Conservation (phyloP, 2,113 vertebrate species). For the Scalopus aquaticus region DNA sequence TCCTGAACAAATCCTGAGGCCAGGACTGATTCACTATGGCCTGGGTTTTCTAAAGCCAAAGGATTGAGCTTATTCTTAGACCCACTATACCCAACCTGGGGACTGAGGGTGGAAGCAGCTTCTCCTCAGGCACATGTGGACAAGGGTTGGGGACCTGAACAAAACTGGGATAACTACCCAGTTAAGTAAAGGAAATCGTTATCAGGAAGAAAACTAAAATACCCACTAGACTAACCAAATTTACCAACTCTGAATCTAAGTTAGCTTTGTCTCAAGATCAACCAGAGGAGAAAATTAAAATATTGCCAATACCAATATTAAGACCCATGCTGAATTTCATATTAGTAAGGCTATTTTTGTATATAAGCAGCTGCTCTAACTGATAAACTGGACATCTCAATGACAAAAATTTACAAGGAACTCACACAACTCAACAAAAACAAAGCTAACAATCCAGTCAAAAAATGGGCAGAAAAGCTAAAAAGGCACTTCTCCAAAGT, state of each 20-base stretch:
- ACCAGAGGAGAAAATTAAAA: not conserved
- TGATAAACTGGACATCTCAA: not conserved
- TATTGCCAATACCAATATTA: not conserved
- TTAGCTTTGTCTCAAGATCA: not conserved
- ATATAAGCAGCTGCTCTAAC: not conserved
- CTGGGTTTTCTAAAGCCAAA: not conserved
- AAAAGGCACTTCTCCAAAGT: too few species aligned
- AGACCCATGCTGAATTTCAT: not conserved
- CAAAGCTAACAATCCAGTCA: too few species aligned
- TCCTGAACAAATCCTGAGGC: not conserved
- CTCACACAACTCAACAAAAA: too few species aligned
- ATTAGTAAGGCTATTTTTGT: not conserved
- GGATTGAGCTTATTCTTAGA: not conserved
- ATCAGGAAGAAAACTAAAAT: not conserved
- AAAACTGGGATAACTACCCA: not conserved
- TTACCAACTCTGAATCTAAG: not conserved
- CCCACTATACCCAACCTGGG: not conserved
- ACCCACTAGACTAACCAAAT: not conserved
- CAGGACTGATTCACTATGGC: not conserved
- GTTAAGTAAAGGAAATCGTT: not conserved
- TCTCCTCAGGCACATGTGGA: not conserved
- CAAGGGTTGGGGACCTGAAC: not conserved
- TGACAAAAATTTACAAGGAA: too few species aligned
- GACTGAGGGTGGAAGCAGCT: not conserved
- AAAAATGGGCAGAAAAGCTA: too few species aligned